Base-by-base conservation (phyloP, 2,113 vertebrate genomes). In the Daboia siamensis region DNA sequence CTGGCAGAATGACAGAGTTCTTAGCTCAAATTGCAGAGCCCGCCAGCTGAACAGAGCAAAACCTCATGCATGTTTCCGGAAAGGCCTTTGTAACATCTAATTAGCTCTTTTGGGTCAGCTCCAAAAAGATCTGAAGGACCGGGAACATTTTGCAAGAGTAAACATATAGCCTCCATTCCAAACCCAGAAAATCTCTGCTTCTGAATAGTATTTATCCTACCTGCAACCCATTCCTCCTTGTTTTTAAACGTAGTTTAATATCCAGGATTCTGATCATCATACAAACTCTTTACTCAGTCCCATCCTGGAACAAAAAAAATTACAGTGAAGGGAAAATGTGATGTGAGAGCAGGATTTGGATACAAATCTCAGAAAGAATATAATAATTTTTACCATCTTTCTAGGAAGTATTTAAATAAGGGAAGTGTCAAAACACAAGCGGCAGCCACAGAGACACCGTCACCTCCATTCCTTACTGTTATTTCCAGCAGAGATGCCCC, bases 31-130 rank as follows among this genome's bases (percentile, higher is more conserved):
- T 51, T 0, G 0, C 48, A 94, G 95, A 88, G 91, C 94, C 4
- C 3, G 17, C 0, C 88, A 93, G 95, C 88, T 44, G 23, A 24
- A 29, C 88, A 3, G 9, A 55, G 92, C 56, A 12, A 21, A 61
- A 69, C 74, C 56, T 56, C 74, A 13, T 26, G 13, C 54, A 52
- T 61, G 64, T 59, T 90, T 89, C 23, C 87, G 51, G 74, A 93
- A 90, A 90, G 74, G 21, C 24, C 0, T 84, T 57, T n/a, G 55
- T 26, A 87, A 20, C 90, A 93, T 94, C 92, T 95, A 96, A 93
- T 91, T 93, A 95, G 90, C 91, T 90, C 51, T 33, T 86, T 80
- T 90, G 92, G 88, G 55, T 20, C n/a, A 21, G 74, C 20, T 85
- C 74, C 74, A 54, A 61, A 26, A 86, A 90, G 55, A 17, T 61